Evolutionary conservation across 2,888 invertebrate species (phyloP).

Genomic region (Parochlus steinenii): DNA sequence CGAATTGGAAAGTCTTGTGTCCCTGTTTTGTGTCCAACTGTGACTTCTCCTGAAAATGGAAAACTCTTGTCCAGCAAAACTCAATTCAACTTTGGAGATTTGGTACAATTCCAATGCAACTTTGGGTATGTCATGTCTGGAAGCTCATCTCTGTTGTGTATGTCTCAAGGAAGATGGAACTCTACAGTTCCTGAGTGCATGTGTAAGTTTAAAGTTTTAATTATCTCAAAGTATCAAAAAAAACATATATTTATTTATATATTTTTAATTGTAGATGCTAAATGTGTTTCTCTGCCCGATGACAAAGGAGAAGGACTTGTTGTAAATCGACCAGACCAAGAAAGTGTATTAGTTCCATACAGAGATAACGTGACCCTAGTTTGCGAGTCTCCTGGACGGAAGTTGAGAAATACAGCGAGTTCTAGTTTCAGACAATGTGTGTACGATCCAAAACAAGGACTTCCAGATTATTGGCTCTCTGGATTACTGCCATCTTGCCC

Average conservation of each 20-base stretch:
- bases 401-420: constrained; percentile 62
- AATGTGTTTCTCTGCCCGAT: constrained; percentile 77
- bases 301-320: constrained; percentile 74
- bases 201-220: constrained; percentile 42
- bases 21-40: constrained; percentile 70
- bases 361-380: constrained; percentile 77
- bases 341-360: constrained; percentile 73
- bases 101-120: constrained; percentile 81
- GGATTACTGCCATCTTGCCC: constrained; percentile 76
- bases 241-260: constrained; percentile 10
- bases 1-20: constrained; percentile 91
- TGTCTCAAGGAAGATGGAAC: constrained; percentile 85
- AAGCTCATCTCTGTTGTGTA: constrained; percentile 68
- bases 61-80: constrained; percentile 63
- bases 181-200: constrained; percentile 84
- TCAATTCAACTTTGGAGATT: constrained; percentile 76
- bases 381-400: constrained; percentile 62
- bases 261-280: constrained; percentile 48
- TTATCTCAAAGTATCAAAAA: constrained; percentile 10
- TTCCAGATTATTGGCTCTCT: constrained; percentile 82
- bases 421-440: constrained; percentile 86
- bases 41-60: constrained; percentile 70
- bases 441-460: constrained; percentile 80
- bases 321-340: constrained; percentile 60
- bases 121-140: constrained; percentile 90